Evolutionary conservation across 2,888 invertebrate species (phyloP).

Genomic region (Erebia palarica): DNA sequence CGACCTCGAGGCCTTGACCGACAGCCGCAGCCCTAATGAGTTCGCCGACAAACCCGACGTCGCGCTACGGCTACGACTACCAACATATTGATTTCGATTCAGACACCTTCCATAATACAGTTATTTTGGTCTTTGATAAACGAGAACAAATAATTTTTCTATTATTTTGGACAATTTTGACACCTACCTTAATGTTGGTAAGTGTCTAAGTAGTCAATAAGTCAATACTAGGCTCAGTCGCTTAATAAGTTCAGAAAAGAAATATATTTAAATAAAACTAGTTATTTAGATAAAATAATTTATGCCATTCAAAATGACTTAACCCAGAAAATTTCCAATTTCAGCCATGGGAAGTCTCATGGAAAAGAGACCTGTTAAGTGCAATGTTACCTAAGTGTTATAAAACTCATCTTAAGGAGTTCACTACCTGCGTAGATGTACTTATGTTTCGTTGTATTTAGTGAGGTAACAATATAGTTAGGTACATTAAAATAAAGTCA

Average conservation of each 20-base stretch:
- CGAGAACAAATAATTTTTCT: too few species aligned
- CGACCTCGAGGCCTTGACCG: slow-evolving; percentile 81
- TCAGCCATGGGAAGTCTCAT: background rate
- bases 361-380: too few species aligned
- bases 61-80: slow-evolving; percentile 18
- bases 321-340: background rate
- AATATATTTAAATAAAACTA: too few species aligned
- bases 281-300: too few species aligned
- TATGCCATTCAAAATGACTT: background rate
- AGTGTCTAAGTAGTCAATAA: too few species aligned
- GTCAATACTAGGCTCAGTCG: too few species aligned
- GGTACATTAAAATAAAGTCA: background rate
- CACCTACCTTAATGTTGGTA: too few species aligned
- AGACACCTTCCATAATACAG: background rate
- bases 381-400: too few species aligned
- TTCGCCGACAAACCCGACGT: slow-evolving; percentile 49
- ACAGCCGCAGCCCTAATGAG: slow-evolving; percentile 72
- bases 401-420: too few species aligned
- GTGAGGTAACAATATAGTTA: background rate
- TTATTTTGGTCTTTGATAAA: too few species aligned
- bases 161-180: too few species aligned
- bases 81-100: slow-evolving; percentile 40
- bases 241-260: too few species aligned
- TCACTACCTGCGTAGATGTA: background rate
- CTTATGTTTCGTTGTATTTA: background rate